Evolutionary conservation across 2,797 vertebrate genomes (phyloP), one percentile per base, ranked within the genome.

Genomic region (Bradypus variegatus): DNA sequence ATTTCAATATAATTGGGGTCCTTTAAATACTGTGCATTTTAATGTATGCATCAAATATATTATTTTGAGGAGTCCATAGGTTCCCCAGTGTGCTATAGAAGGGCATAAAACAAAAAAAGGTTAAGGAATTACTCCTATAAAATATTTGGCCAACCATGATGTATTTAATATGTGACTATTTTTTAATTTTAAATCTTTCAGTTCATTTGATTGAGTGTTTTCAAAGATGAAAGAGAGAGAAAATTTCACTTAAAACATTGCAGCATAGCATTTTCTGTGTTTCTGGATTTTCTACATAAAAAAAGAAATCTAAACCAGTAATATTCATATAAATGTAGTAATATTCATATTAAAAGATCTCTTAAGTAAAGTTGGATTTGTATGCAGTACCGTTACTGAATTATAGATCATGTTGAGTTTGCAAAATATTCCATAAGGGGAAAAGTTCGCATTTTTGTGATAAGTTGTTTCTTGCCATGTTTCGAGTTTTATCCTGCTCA

Each of bases 371-470:
- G 25, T n/a, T 60, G 69, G 86, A 62, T 55, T 86, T 64, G 64
- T 79, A 80, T 77, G 62, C 27, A 69, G 31, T 85, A 23, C 29
- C 31, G 80, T 55, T 84, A 81, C 84, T 70, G 80, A 93, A 75
- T 92, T 91, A 86, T n/a, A 69, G 76, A 81, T 78, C 73, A n/a
- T 91, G 38, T 67, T 67, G 73, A 76, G 77, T 96, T 89, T 94
- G 75, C 69, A 92, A 72, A 92, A 58, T 93, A 21, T 64, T 92
- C 79, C 31, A 3, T 85, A 69, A 83, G 41, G 45, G 64, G 31
- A 31, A 72, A 82, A 67, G 48, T 94, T 93, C 53, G 88, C 62
- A 15, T 93, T 94, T 91, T 76, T 79, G 41, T 79, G 9, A 80
- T 48, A 94, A 79, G 82, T 69, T 88, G n/a, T 92, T 86, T 86